Base-by-base conservation (phyloP, 2,888 invertebrate species). In the Carcina quercana region DNA sequence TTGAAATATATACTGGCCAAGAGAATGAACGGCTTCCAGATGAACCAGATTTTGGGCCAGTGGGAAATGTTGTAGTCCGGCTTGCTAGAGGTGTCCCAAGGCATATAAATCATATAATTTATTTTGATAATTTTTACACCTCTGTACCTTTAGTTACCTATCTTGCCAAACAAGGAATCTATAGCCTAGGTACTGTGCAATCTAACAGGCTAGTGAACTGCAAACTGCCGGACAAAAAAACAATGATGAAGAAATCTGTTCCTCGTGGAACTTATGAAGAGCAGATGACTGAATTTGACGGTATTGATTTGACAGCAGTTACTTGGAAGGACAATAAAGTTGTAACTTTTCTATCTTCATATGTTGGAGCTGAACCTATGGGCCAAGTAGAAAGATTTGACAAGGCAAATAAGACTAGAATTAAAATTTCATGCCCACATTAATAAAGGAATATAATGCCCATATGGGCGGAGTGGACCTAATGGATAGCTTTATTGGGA, bases 71-170 rank as follows among this genome's bases (percentile, higher is more conserved):
- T 29, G 49, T 55, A 30, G 41, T 54, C 14, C 40, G 45, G 30
- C 49, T 58, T 30, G 40, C 42, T 43, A 38, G 50, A 21, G 50
- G 30, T 35, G 47, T 56, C 28, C 56, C 52, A 48, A 47, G 52
- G 39, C 44, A 25, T 34, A 27, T 13, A 40, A 53, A 56, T 42
- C n/a, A n/a, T n/a, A n/a, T n/a, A n/a, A 12, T 25, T 17, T 31
- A 11, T 8, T 28, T 28, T 15, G 22, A 27, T 12, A 33, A 33
- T 28, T 33, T 24, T 24, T 28, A 28, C 13, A 28, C 28, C 5
- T 28, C 28, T 8, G 5, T 19, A 7, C 28, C 28, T 6, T 10
- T 19, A 8, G 7, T 19, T 5, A 12, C 3, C 12, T 28, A 19
- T 12, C 10, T 28, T 5, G 4, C 2, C 10, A 28, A 28, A 13